Base-by-base conservation (phyloP, 2,888 invertebrate genomes). In the Heliconius erato region DNA sequence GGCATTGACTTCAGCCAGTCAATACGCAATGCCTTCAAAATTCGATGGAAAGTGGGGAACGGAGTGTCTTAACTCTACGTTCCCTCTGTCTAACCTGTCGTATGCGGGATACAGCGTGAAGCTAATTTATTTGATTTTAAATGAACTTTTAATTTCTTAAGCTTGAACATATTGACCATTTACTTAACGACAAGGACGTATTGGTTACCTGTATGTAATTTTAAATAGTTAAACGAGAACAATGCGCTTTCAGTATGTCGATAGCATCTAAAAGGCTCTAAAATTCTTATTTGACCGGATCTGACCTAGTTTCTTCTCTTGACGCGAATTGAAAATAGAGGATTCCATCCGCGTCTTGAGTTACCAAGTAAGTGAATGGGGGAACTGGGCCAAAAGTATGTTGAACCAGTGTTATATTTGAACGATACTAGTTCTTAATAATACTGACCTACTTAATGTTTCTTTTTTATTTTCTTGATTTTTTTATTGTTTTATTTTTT, bases 321-420 rank as follows among this genome's bases (percentile, higher is more conserved):
- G 85, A 84, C 78, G 87, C 84, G 84, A 82, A 85, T 87, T 84
- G 86, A 86, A 87, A 85, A 86, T 85, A 84, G 83, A 87, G 86
- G 85, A 81, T 85, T 85, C 85, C 80, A 85, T 82, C 82, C 85
- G 83, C 81, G 84, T 84, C 82, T 54, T 84, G 84, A 76, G 85
- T 88, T 88, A 84, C 86, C 82, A 85, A 85, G 84, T 84, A 80
- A 79, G 85, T 85, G 85, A 84, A 86, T 82, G 80, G 81, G 87
- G 86, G 86, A 89, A 87, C 86, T 88, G 86, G 88, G 88, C 84
- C 87, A 86, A 86, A 89, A 88, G 85, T 87, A 87, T 87, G 81
- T 87, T 87, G 85, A 86, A 85, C 82, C 77, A 80, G 83, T 80
- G 83, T 83, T 86, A 86, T 86, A 79, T 85, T 87, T 85, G 82